These are phyloP conservation scores for Varanus salvator DNA, from an alignment of 2,113 vertebrate species.

Conservation along the genomic window DNA sequence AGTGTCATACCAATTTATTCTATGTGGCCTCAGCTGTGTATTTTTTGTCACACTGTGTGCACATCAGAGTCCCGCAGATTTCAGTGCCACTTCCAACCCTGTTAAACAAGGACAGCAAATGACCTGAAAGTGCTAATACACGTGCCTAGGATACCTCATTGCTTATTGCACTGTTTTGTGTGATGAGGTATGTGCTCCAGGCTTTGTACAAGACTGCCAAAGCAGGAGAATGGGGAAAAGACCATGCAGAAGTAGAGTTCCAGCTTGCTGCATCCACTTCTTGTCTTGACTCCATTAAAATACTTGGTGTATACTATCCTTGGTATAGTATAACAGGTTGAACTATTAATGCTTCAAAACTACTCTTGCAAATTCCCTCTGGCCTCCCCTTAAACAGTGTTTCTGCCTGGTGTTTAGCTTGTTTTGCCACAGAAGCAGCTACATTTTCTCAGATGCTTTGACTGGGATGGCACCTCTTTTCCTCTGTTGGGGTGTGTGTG, in stretches of 20 bases:
- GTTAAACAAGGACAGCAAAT: not conserved
- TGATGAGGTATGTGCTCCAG: not conserved
- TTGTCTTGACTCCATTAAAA: not conserved
- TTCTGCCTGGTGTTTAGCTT: not conserved
- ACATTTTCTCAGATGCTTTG: not conserved
- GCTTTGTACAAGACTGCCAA: too few species aligned
- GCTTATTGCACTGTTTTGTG: not conserved
- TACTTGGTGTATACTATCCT: not conserved
- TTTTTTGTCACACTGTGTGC: not conserved
- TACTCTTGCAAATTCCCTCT: not conserved
- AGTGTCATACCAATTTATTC: not conserved
- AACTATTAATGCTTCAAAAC: not conserved
- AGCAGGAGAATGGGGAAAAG: not conserved
- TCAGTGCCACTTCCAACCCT: not conserved
- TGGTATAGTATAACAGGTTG: not conserved
- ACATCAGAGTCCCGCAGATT: not conserved
- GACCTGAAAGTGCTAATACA: not conserved
- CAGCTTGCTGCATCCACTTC: not conserved
- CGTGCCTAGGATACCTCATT: not conserved
- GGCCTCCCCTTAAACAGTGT: not conserved
- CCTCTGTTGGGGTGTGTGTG: not conserved
- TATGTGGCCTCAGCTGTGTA: not conserved
- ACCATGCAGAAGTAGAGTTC: not conserved
- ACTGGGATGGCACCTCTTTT: not conserved
- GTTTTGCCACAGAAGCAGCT: not conserved